A percentile compares a stretch with the other conserved stretches of the same genome.
Conservation (phyloP, 2,888 invertebrate species). For the Protophormia terraenovae region DNA sequence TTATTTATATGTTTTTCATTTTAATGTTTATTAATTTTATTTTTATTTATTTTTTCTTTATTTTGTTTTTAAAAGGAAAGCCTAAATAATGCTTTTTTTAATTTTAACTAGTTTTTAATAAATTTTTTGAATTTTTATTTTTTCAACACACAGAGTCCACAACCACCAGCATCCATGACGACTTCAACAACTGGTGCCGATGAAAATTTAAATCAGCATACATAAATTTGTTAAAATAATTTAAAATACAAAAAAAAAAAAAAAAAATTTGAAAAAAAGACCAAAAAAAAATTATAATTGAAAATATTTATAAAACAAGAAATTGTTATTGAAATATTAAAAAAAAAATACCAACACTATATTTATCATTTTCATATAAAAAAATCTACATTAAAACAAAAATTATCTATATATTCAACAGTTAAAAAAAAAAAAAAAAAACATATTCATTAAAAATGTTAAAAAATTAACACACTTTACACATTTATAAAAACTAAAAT, state of each 20-base stretch:
- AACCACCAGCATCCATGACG: slow-evolving; percentile 84
- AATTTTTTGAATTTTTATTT: slow-evolving; percentile 66
- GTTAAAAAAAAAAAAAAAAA: slow-evolving; percentile 42
- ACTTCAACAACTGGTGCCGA: slow-evolving; percentile 85
- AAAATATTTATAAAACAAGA: slow-evolving; percentile 47
- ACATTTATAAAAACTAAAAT: slow-evolving; percentile 7
- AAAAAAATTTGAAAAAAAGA: slow-evolving; percentile 55
- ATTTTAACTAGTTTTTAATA: slow-evolving; percentile 57
- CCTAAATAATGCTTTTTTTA: neutral
- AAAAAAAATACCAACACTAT: slow-evolving; percentile 25
- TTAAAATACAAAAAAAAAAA: slow-evolving; percentile 30
- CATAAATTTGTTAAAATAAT: slow-evolving; percentile 73
- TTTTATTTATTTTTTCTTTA: slow-evolving; percentile 22
- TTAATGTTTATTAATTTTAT: slow-evolving; percentile 34
- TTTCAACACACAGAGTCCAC: slow-evolving; percentile 85
- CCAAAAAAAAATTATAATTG: slow-evolving; percentile 49
- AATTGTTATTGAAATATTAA: slow-evolving; percentile 42
- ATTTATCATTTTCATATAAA: slow-evolving; percentile 60
- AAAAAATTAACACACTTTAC: slow-evolving; percentile 27
- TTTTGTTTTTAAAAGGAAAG: slow-evolving; percentile 38
- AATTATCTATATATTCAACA: slow-evolving; percentile 54
- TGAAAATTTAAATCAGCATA: slow-evolving; percentile 87
- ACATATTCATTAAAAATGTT: slow-evolving; percentile 41
- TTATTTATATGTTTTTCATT: slow-evolving; percentile 65
- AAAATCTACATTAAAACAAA: neutral